Evolutionary conservation across 2,888 invertebrate species (phyloP), one percentile per base, ranked within the genome.

Genomic region (Blastobasis lacticolella): DNA sequence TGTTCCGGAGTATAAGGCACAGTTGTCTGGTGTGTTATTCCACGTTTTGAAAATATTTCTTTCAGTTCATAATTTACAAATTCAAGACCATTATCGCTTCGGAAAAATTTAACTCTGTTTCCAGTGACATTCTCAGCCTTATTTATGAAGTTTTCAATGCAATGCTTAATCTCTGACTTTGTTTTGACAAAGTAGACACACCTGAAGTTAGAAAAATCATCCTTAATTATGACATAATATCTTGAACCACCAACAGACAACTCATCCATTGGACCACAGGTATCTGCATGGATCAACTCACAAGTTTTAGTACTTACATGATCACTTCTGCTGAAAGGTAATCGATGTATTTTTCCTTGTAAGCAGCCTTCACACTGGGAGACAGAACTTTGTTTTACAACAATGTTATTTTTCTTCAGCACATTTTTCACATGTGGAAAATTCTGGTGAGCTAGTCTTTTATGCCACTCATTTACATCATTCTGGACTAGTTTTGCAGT

Each of bases 101-200:
- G 50, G 4, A 60, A 49, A 4, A 40, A 23, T 8, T 53, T 49
- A 5, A 57, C 23, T 49, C 38, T 49, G 9, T 49, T 10, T 10
- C 45, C 45, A 4, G 62, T 62, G 43, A 53, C 47, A 49, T 58
- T 63, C 54, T 67, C 60, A 23, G 54, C 53, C 36, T 51, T 6
- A 2, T 41, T 43, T 41, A 62, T 45, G 44, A 54, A 62, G 5
- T 55, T 37, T n/a, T 55, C 43, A 5, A 58, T 37, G 23, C 49
- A 51, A 0, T 46, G 1, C 6, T 52, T 53, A 4, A 53, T 48
- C 41, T 58, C 50, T 37, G 44, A 5, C 37, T 62, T 62, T 0
- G n/a, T 37, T 54, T 57, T 54, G 0, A 57, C 37, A 47, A 60
- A 59, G 38, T 55, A 60, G 2, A 57, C 59, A 1, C 6, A 47